Conservation (phyloP, 2,797 vertebrate genomes). For the Thamnophis elegans region DNA sequence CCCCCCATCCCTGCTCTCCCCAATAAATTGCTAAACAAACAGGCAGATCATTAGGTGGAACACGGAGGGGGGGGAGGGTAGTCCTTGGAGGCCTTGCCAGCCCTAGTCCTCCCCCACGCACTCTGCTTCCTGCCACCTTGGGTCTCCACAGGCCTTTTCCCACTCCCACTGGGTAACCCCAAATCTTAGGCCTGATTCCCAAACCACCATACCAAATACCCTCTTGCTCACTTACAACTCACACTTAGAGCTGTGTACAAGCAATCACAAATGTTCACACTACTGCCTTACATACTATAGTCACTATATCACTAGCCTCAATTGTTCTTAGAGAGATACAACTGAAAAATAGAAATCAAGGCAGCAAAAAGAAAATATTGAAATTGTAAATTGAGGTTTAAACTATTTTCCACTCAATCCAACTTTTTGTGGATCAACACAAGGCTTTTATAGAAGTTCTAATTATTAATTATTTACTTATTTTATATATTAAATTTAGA, state of each 20-base stretch:
- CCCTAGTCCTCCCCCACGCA: not conserved
- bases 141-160: not conserved
- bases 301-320: not conserved
- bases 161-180: not conserved
- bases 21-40: not conserved
- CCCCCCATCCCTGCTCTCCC: not conserved
- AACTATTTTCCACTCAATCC: not conserved
- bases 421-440: not conserved
- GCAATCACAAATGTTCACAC: not conserved
- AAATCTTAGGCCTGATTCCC: not conserved
- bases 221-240: not conserved
- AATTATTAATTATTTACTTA: not conserved
- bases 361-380: not conserved
- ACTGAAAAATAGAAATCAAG: not conserved
- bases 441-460: not conserved
- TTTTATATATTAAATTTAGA: not conserved
- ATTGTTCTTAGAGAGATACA: not conserved
- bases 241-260: not conserved
- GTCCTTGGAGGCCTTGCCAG: not conserved
- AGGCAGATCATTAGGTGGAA: not conserved
- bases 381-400: not conserved
- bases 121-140: not conserved
- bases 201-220: not conserved
- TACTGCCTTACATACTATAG: not conserved
- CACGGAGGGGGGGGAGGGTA: not conserved